phyloP scores from a whole-genome alignment of 2,113 vertebrate species.

The Zosterops lateralis region DNA sequence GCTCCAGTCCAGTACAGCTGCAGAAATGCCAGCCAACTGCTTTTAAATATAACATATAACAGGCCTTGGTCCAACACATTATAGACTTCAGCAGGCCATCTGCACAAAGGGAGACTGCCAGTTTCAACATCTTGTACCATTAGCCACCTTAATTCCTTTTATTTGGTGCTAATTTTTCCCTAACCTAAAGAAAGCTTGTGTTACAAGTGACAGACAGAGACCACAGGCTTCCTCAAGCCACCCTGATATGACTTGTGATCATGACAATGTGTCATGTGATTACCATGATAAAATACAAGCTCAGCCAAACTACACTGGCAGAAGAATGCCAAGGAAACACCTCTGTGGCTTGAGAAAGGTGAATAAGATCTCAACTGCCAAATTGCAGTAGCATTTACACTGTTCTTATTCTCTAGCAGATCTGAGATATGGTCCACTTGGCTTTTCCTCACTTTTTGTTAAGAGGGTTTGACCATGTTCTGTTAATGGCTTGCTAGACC shows the following conservation, averaged over 20 bases:
- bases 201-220: neutral
- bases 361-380: neutral
- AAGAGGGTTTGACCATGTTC: neutral
- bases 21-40: neutral
- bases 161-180: neutral
- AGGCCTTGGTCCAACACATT: rapidly evolving
- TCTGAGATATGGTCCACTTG: neutral
- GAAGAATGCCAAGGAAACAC: neutral
- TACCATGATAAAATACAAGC: neutral
- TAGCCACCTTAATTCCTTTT: neutral
- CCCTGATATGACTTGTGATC: neutral
- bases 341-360: neutral
- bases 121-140: neutral
- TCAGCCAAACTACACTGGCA: neutral
- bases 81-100: neutral
- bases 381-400: neutral
- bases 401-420: neutral
- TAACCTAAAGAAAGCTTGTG: neutral
- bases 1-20: neutral
- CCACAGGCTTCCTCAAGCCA: neutral
- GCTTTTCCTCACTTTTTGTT: neutral
- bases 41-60: neutral
- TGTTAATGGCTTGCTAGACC: neutral
- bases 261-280: neutral
- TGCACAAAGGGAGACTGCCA: neutral